Conservation (phyloP, 2,797 vertebrate genomes). For the Hemitrygon akajei region DNA sequence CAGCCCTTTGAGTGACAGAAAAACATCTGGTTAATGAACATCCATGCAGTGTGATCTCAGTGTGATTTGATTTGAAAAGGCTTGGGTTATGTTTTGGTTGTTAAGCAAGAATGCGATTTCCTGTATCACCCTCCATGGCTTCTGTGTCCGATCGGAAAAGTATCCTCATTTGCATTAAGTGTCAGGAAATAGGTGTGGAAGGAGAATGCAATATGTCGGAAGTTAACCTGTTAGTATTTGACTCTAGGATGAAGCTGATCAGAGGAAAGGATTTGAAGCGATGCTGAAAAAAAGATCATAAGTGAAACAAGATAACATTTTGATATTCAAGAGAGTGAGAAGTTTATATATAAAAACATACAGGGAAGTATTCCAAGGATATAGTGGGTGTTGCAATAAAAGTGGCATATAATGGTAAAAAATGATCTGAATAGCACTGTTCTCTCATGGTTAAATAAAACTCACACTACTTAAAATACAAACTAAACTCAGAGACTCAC, state of each 20-base stretch:
- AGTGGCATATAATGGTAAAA: no score
- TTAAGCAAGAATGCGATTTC: neutral
- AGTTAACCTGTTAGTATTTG: no score
- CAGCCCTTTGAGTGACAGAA: neutral
- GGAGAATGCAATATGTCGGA: neutral
- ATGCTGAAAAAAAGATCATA: no score
- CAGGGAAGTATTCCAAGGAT: neutral
- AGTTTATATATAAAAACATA: neutral
- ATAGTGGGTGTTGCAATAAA: neutral
- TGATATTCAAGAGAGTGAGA: no score
- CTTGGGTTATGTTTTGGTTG: neutral
- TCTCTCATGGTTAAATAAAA: no score
- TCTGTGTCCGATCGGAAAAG: neutral
- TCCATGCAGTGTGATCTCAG: neutral
- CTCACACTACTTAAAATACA: no score
- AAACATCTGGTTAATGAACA: neutral
- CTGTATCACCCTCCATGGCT: neutral
- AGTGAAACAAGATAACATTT: no score
- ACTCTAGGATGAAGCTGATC: neutral
- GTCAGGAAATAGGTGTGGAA: neutral
- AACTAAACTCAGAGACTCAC: no score
- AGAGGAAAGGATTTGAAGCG: no score
- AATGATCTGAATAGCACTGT: no score
- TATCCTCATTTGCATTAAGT: neutral
- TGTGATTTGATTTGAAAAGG: neutral